Evolutionary conservation across 1,140 invertebrate species (phyloP), one percentile per base, ranked within the genome.

Genomic region (Ptiloglossa arizonensis): DNA sequence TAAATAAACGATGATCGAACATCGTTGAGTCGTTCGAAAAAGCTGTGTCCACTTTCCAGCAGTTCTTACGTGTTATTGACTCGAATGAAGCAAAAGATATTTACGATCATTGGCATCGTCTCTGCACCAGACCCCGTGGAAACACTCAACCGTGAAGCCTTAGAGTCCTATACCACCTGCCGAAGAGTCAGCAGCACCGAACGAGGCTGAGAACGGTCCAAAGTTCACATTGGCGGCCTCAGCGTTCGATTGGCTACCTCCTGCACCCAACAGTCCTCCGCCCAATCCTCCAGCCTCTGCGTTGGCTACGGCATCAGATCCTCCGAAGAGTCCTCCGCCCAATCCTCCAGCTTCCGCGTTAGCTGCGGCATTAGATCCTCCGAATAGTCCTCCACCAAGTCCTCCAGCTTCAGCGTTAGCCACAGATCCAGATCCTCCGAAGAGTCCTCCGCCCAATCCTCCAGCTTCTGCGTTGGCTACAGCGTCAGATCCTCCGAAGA

Each of bases 181-280:
- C 1, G 82, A 70, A 0, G 88, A 77, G 5, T 86, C 79, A 15
- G 88, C 87, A 1, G 57, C 6, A 48, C 87, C 90, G 35, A 91
- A 88, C n/a, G 80, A 82, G 1, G 83, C 87, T 19, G 85, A 82
- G 56, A 80, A 88, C 6, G 89, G 89, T 0, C 90, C 89, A 3
- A 90, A 35, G 54, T 69, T 90, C 62, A 90, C 88, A 48, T 63
- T 88, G 22, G 86, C 87, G 32, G 86, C 87, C 13, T 90, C 87
- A 15, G 89, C 84, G 48, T 85, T 87, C 8, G 87, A 80, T 0
- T 87, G 73, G 48, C 82, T 82, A 1, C 81, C 80, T 29, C 69
- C 57, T 38, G 68, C 72, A 1, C 80, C 79, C 22, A 77, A 63
- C 41, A 59, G 81, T 70, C 82, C 5, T 8, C 1, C 69, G 38